Base-by-base conservation (phyloP, 1,140 invertebrate species). In the Brachionus sp. region DNA sequence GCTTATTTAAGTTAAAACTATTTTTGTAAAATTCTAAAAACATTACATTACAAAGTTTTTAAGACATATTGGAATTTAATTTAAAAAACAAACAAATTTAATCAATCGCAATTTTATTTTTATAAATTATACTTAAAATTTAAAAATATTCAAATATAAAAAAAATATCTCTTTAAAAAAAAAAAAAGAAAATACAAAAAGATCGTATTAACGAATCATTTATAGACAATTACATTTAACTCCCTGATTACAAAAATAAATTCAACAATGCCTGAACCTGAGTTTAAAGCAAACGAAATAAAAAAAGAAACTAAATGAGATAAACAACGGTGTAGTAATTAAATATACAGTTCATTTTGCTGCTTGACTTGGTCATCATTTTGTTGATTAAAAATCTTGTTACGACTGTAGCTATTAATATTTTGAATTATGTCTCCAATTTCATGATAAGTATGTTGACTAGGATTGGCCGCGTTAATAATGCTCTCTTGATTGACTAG, bases 391-490 rank as follows among this genome's bases (percentile, higher is more conserved):
- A 19, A 19, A n/a, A 35, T n/a, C 50, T 68, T 68, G 33, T 46
- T 25, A 44, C 42, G 37, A n/a, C 44, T 75, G 16, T 23, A 46
- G 9, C 39, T 75, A 46, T 46, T 75, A 4, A 75, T 25, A 25
- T 23, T 75, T 16, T 46, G 39, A n/a, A 75, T 75, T 25, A 75
- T 25, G 25, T 75, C 70, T 46, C 70, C 70, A n/a, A 75, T 75
- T 75, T 75, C 70, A 75, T 75, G 70, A 46, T 75, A 75, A 3
- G 70, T 75, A 50, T 75, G 70, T 46, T 75, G 70, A 75, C 42
- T 70, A 39, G 66, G 35, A 70, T 70, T 70, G 35, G 16, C 37
- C n/a, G 9, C 9, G 16, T 25, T 64, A 5, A 37, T 70, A 35
- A 37, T 70, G 16, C 9, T 37, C 16, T 73, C 33, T 73, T 75